Percentiles rank a stretch among this genome's conserved stretches.
Evolutionary conservation across 2,888 invertebrate genomes (phyloP).

Genomic region (Netelia inedita): DNA sequence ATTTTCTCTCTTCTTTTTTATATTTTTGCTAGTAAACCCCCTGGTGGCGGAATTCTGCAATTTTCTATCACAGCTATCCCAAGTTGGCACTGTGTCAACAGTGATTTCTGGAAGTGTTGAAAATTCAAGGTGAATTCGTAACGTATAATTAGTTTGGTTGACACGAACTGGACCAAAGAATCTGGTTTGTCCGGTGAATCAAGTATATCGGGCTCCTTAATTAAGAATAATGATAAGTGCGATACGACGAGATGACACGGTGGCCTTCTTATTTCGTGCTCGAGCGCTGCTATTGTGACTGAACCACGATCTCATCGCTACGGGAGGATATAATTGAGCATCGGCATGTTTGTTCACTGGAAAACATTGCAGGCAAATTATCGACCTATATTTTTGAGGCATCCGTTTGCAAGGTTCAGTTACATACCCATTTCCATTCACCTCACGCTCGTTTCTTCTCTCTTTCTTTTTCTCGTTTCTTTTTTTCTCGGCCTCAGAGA

Average conservation of each 20-base stretch:
- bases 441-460: conserved; percentile 23
- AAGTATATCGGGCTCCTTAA: neutral
- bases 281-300: conserved; percentile 1
- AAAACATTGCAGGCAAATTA: conserved; percentile 60
- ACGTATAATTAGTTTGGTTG: no score
- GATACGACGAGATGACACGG: conserved; percentile 58
- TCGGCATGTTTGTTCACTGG: conserved; percentile 43
- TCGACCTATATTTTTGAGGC: conserved; percentile 57
- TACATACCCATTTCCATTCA: conserved; percentile 32
- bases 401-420: conserved; percentile 19
- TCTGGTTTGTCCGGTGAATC: no score
- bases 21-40: no score
- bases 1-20: no score
- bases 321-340: conserved; percentile 26
- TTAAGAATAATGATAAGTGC: conserved; percentile 58
- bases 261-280: conserved; percentile 63
- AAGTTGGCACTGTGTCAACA: no score
- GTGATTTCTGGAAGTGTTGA: no score
- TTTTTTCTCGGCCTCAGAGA: neutral
- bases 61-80: no score
- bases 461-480: conserved; percentile 3
- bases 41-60: no score
- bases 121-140: no score
- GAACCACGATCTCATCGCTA: neutral
- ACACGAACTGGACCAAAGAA: no score